phyloP scores from a whole-genome alignment of 2,113 vertebrate species.

The Macquaria australasica region DNA sequence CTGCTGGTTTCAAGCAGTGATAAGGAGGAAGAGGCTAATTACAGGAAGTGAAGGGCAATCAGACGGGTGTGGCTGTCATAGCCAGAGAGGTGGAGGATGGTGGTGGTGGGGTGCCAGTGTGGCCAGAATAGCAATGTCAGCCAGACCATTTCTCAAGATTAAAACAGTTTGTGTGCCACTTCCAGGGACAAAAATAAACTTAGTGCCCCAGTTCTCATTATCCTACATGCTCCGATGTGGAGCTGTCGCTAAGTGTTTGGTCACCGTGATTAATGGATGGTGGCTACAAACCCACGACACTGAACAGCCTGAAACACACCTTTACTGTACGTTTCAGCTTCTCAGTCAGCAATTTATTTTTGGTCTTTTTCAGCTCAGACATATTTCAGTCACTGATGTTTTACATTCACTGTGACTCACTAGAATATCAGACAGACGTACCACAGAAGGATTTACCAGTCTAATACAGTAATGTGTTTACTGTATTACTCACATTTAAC shows the following conservation, averaged over 20 bases:
- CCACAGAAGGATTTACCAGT: neutral
- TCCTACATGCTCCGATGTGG: conserved; percentile 29
- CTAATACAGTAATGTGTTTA: neutral
- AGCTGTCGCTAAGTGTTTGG: conserved; percentile 48
- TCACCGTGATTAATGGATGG: conserved; percentile 49
- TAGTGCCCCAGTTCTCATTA: conserved; percentile 63
- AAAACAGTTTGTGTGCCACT: conserved; percentile 50
- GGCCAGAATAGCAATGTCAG: conserved; percentile 14
- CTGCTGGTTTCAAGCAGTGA: conserved; percentile 54
- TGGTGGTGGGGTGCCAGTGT: neutral
- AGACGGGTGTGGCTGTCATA: conserved; percentile 64
- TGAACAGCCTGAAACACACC: neutral
- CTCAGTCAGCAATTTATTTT: conserved; percentile 12
- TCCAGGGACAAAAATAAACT: conserved; percentile 74
- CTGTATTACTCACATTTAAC: neutral
- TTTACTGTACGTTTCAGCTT: neutral
- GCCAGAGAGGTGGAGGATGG: conserved; percentile 2
- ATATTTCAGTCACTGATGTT: conserved; percentile 6
- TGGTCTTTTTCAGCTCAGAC: neutral
- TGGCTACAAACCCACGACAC: conserved; percentile 27
- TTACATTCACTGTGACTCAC: conserved; percentile 22
- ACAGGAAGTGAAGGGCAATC: conserved; percentile 78
- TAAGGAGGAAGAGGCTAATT: conserved; percentile 75
- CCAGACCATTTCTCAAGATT: conserved; percentile 33
- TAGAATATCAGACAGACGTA: conserved; percentile 15